Percentiles rank a stretch among this genome's conserved stretches.
phyloP scores from a whole-genome alignment of 1,140 invertebrate species.

The Drosophila littoralis region DNA sequence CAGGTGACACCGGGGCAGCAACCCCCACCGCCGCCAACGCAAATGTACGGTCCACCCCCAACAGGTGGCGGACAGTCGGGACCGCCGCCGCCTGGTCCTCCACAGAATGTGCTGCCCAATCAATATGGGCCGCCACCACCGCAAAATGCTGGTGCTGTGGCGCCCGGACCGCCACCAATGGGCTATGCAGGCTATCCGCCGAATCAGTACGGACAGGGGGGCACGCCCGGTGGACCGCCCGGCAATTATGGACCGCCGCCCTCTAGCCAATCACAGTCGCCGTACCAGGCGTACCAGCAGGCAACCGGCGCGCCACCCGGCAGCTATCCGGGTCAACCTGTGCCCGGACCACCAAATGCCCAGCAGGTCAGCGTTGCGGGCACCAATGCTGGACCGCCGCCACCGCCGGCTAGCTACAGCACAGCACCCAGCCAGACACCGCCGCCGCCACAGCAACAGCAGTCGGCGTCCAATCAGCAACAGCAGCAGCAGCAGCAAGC shows the following conservation, averaged over 20 bases:
- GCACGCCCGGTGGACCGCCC: conserved; percentile 66
- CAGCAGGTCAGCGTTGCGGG: conserved; percentile 53
- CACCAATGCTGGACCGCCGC: conserved; percentile 50
- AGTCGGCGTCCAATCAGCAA: conserved; percentile 48
- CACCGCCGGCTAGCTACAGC: conserved; percentile 72
- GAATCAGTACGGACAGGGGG: conserved; percentile 75
- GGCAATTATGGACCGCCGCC: conserved; percentile 73
- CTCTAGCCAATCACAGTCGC: conserved; percentile 63
- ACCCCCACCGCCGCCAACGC: conserved; percentile 64
- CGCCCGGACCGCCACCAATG: conserved; percentile 72
- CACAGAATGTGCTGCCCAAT: conserved; percentile 58
- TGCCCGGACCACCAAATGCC: conserved; percentile 27
- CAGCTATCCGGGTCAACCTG: conserved; percentile 61
- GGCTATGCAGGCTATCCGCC: conserved; percentile 75
- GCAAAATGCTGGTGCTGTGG: conserved; percentile 55
- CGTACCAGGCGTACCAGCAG: conserved; percentile 76
- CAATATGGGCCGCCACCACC: conserved; percentile 84
- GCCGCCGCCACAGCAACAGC: conserved; percentile 56
- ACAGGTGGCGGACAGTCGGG: conserved; percentile 83
- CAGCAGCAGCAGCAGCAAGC: conserved; percentile 45
- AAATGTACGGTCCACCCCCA: conserved; percentile 83
- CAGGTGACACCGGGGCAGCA: conserved; percentile 64
- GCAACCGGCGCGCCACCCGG: conserved; percentile 61
- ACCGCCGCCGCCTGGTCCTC: conserved; percentile 64
- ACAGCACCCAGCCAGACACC: conserved; percentile 81